A percentile compares a stretch with the other conserved stretches of the same genome.
These are phyloP conservation scores for Thunnus albacares DNA, from an alignment of 2,797 vertebrate genomes.

Conservation along the genomic window DNA sequence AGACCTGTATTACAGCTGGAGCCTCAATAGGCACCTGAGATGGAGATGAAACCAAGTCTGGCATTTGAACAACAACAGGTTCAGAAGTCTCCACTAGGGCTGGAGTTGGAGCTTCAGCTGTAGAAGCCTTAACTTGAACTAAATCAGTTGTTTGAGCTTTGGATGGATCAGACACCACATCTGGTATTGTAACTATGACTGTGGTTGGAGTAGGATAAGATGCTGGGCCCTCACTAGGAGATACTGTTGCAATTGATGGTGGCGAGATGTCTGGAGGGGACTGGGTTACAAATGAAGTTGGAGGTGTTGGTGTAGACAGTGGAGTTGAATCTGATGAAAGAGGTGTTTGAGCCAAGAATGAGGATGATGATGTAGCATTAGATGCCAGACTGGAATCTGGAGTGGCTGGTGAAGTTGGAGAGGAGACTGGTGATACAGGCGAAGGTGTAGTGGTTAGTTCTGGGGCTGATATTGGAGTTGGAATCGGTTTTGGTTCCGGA, in stretches of 20 bases:
- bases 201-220: conserved; percentile 33
- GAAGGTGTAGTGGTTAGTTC: conserved; percentile 81
- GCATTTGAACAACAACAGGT: conserved; percentile 75
- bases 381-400: conserved; percentile 82
- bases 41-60: conserved; percentile 81
- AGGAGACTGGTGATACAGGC: conserved; percentile 74
- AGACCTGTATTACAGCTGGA: conserved; percentile 66
- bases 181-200: conserved; percentile 78
- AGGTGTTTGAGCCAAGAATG: conserved; percentile 78
- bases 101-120: conserved; percentile 28
- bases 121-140: conserved; percentile 38
- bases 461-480: conserved; percentile 79
- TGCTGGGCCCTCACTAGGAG: conserved; percentile 14
- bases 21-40: conserved; percentile 69
- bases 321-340: conserved; percentile 81
- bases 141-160: conserved; percentile 56
- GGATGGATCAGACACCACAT: conserved; percentile 76
- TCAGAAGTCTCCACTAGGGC: conserved; percentile 17
- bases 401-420: conserved; percentile 80
- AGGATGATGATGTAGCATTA: conserved; percentile 80
- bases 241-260: conserved; percentile 40
- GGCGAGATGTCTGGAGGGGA: conserved; percentile 50
- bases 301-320: conserved; percentile 79
- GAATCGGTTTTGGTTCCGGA: conserved; percentile 79
- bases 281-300: conserved; percentile 62